These are phyloP conservation scores for Tenthredo mesomela DNA, from an alignment of 2,888 invertebrate species.

Conservation along the genomic window DNA sequence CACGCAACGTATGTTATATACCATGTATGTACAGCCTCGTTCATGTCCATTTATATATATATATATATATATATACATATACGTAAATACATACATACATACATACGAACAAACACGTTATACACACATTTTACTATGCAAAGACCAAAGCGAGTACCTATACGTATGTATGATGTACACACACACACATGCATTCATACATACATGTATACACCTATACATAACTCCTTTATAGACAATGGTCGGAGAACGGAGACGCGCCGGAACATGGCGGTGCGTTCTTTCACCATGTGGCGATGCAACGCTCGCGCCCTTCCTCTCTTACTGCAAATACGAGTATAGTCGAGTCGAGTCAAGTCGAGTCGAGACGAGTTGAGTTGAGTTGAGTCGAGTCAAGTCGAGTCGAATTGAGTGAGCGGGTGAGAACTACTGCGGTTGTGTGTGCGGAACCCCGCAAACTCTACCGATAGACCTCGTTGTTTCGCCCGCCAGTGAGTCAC, in stretches of 20 bases:
- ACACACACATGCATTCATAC: not conserved
- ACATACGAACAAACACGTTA: not conserved
- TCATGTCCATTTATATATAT: not conserved
- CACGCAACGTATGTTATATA: constrained; percentile 2
- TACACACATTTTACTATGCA: not conserved
- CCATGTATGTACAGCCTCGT: not conserved
- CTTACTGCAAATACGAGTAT: constrained; percentile 16
- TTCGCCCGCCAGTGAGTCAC: not conserved
- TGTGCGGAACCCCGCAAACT: constrained; percentile 19
- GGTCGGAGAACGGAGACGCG: constrained; percentile 20
- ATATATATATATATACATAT: not conserved
- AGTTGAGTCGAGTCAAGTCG: not conserved
- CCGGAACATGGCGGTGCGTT: constrained; percentile 26
- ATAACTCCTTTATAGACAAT: constrained; percentile 21
- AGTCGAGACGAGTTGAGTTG: not conserved
- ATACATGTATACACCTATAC: not conserved
- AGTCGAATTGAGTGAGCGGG: not conserved
- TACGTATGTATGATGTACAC: not conserved
- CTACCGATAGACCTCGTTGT: constrained; percentile 20
- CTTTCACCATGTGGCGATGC: constrained; percentile 29
- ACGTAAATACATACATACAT: no score
- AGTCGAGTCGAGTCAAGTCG: not conserved
- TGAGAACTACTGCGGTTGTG: not conserved
- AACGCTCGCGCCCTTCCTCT: not conserved
- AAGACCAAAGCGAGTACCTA: not conserved